Base-by-base conservation (phyloP, 2,888 invertebrate genomes). In the Troides oblongomaculatus region DNA sequence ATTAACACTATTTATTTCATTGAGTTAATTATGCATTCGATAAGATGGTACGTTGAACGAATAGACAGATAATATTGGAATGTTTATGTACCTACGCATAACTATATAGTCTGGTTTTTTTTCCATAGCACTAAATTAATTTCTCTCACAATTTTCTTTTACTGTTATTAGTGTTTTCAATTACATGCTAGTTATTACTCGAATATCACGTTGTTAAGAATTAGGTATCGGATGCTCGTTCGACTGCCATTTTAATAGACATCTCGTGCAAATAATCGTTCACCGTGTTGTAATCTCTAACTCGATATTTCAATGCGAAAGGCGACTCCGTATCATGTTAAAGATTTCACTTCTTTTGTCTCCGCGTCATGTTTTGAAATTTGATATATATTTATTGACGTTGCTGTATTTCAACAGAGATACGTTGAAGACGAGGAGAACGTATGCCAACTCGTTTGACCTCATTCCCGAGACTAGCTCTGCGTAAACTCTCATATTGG, bases 401-500 rank as follows among this genome's bases (percentile, higher is more conserved):
- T 80, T 80, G 77, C 77, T 79, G 80, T 83, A 84, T 87, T 86
- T 85, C 82, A 84, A 80, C 81, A 78, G 77, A 77, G 77, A 79
- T 77, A 78, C 78, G 75, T 69, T 72, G 73, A 73, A 71, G 70
- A 71, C 68, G 82, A 50, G 59, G 79, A 76, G 81, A 84, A 84
- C 83, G 85, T 85, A 87, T 87, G 90, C 91, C 88, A 90, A 88
- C 85, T 86, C 84, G 84, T 84, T 85, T 88, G 90, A 91, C 92
- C 92, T 87, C 90, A 89, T 91, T 91, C 86, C 82, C 81, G 82
- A 78, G 83, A 86, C 86, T 86, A 86, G 86, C 85, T 85, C 88
- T 88, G 88, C 84, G 88, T 90, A 88, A 88, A 89, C 87, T 89
- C 86, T 86, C 87, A 87, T 88, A 89, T 90, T 85, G 87, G 83